phyloP scores from a whole-genome alignment of 2,888 invertebrate species.

The Pycnomerus fuliginosus region DNA sequence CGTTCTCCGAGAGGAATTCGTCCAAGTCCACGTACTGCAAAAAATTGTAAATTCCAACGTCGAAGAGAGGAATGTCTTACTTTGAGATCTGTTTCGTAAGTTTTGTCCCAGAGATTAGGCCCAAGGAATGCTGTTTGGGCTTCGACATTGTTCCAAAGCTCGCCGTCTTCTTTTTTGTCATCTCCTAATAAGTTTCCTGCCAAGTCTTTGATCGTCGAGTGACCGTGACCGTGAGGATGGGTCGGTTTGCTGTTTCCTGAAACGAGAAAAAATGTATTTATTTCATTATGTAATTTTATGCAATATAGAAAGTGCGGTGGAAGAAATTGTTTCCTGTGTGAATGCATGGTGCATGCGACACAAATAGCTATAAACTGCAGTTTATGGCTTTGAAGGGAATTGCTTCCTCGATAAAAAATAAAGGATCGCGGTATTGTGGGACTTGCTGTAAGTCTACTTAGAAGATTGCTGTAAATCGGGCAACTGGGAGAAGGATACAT shows the following conservation, averaged over 20 bases:
- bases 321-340: too few species aligned
- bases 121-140: slow-evolving; percentile 95
- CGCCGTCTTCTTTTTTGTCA: slow-evolving; percentile 78
- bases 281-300: too few species aligned
- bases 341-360: too few species aligned
- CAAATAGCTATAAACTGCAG: too few species aligned
- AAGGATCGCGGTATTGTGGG: too few species aligned
- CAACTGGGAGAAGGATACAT: too few species aligned
- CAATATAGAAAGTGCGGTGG: too few species aligned
- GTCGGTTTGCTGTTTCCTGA: slow-evolving; percentile 53
- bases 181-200: slow-evolving; percentile 58
- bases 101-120: slow-evolving; percentile 95
- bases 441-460: too few species aligned
- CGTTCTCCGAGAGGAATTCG: slow-evolving; percentile 95
- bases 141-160: slow-evolving; percentile 83
- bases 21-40: slow-evolving; percentile 92
- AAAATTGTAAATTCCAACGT: not conserved
- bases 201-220: slow-evolving; percentile 52
- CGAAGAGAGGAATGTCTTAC: slow-evolving; percentile 58
- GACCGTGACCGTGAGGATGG: slow-evolving; percentile 52
- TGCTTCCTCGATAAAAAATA: too few species aligned
- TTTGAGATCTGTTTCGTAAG: slow-evolving; percentile 95
- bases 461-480: too few species aligned
- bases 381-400: too few species aligned
- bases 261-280: slow-evolving; percentile 35